A percentile compares a stretch with the other conserved stretches of the same genome.
These are phyloP conservation scores for Ectropis crepuscularia DNA, from an alignment of 2,888 invertebrate genomes.

Conservation along the genomic window DNA sequence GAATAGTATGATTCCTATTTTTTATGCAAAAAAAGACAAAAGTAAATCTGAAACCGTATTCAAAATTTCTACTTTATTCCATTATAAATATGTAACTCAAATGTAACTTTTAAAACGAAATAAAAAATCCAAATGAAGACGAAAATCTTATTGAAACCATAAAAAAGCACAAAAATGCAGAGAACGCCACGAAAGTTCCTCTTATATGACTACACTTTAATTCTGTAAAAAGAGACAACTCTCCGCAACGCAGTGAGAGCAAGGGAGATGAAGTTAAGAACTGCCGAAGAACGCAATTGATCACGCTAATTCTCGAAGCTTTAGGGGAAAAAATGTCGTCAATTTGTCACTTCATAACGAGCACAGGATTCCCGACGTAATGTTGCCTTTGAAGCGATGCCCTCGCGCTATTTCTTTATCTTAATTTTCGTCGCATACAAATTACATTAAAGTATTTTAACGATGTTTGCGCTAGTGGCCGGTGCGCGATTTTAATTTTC, in stretches of 20 bases:
- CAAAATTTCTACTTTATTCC: too few species aligned
- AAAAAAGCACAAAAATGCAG: slow-evolving; percentile 31
- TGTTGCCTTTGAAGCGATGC: slow-evolving; percentile 52
- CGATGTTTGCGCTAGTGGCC: slow-evolving; percentile 41
- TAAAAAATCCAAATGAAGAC: slow-evolving; percentile 15
- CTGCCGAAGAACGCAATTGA: slow-evolving; percentile 77
- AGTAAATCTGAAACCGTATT: too few species aligned
- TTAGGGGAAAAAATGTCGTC: slow-evolving; percentile 71
- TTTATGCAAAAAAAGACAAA: too few species aligned
- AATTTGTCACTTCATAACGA: slow-evolving; percentile 79
- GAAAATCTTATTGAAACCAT: slow-evolving; percentile 24
- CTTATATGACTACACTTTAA: slow-evolving; percentile 24
- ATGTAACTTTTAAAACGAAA: background rate
- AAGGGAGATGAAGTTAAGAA: slow-evolving; percentile 60
- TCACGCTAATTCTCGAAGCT: slow-evolving; percentile 78
- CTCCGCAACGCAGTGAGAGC: slow-evolving; percentile 33
- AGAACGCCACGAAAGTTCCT: slow-evolving; percentile 16
- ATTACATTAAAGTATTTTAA: slow-evolving; percentile 46
- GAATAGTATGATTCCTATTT: too few species aligned
- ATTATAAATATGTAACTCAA: too few species aligned
- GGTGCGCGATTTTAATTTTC: slow-evolving; percentile 38
- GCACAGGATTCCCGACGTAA: slow-evolving; percentile 58
- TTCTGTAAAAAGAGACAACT: slow-evolving; percentile 33
- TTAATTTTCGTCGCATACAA: slow-evolving; percentile 41
- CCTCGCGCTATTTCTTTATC: slow-evolving; percentile 45